Conservation (phyloP, 2,113 vertebrate genomes). For the Zosterops hypoxanthus region DNA sequence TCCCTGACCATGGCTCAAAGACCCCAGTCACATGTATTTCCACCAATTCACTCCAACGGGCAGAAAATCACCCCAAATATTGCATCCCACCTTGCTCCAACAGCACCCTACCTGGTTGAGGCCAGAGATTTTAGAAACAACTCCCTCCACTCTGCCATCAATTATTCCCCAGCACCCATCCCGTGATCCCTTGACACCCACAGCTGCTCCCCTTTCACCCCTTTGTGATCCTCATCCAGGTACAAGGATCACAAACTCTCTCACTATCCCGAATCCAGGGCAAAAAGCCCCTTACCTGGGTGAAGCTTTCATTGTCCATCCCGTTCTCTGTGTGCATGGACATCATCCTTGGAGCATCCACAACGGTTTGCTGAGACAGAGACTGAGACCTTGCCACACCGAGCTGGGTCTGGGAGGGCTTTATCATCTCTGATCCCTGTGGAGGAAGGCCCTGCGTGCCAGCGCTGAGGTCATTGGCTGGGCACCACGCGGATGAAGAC, state of each 20-base stretch:
- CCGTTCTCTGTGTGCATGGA: rapidly evolving
- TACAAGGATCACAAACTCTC: background rate
- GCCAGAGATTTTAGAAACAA: background rate
- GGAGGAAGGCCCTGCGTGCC: background rate
- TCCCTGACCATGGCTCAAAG: background rate
- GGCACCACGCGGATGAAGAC: background rate
- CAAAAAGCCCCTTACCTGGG: background rate
- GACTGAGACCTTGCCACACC: background rate
- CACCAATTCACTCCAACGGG: rapidly evolving
- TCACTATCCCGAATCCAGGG: background rate
- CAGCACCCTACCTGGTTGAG: rapidly evolving
- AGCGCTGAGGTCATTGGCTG: slow-evolving; percentile 40
- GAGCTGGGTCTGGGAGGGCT: background rate
- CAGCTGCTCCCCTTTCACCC: background rate
- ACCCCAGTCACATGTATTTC: rapidly evolving
- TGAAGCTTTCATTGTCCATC: background rate
- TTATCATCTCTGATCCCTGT: slow-evolving; percentile 17
- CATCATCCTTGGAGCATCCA: background rate
- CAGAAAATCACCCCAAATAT: background rate
- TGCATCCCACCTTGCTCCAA: background rate
- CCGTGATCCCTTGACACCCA: rapidly evolving
- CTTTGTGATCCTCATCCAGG: background rate
- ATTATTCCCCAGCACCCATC: background rate
- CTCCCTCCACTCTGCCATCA: background rate
- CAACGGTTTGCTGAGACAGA: background rate